Evolutionary conservation across 2,797 vertebrate genomes (phyloP).

Genomic region (Oceanodroma leucorhoa): DNA sequence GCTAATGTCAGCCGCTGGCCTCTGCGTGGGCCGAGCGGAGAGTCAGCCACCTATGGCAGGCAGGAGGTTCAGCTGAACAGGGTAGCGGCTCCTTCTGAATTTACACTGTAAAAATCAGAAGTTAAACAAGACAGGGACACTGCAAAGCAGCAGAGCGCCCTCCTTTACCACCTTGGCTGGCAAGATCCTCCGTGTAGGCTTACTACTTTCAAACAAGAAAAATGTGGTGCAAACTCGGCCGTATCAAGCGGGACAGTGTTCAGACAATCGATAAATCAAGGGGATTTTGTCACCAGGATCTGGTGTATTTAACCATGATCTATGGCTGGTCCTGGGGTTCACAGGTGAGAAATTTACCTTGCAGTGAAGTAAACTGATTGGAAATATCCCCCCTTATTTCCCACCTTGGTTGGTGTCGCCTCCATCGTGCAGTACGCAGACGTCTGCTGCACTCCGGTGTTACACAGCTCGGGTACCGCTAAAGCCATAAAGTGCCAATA

Average conservation of each 20-base stretch:
- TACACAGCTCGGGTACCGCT: background rate
- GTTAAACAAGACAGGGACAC: background rate
- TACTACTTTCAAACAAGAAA: background rate
- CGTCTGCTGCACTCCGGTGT: background rate
- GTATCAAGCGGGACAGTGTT: background rate
- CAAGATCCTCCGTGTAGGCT: background rate
- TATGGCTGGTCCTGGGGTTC: background rate
- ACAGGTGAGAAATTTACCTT: background rate
- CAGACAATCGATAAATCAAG: rapidly evolving
- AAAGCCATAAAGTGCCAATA: rapidly evolving
- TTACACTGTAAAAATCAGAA: rapidly evolving
- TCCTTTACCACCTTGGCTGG: background rate
- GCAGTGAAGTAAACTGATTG: background rate
- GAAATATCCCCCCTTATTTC: background rate
- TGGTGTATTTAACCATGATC: background rate
- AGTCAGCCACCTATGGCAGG: background rate
- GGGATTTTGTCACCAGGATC: background rate
- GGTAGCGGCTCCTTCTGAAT: background rate
- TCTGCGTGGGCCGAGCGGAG: rapidly evolving
- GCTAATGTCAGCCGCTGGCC: rapidly evolving
- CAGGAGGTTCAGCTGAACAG: background rate
- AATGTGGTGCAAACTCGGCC: rapidly evolving
- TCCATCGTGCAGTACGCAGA: rapidly evolving
- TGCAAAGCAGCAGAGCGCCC: background rate
- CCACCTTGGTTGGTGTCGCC: rapidly evolving